Evolutionary conservation across 92 coral and sea anemone genomes (phyloP), one percentile per base, ranked within the genome.

Genomic region (Phenganax subtilis): DNA sequence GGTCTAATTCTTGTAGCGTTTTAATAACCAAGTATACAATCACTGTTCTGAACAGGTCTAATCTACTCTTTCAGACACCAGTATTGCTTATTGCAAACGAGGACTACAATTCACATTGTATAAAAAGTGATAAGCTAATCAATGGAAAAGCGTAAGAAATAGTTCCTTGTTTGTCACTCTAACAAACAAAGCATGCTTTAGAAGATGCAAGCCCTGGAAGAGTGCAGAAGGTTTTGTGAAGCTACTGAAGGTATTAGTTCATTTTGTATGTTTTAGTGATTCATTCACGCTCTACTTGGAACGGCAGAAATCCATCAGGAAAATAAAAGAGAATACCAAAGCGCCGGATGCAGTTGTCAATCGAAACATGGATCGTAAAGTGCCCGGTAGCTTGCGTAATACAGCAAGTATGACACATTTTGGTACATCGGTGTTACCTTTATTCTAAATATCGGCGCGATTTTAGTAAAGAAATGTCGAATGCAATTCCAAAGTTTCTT

Each of bases 61-160:
- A 10, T 72, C 10, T 47, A 72, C 29, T 72, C 54, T 74, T 76
- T 57, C 70, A 76, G 81, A 51, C 81, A 68, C 83, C 83, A 6
- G 53, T 79, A 52, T 73, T 79, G 14, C 54, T 79, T 8, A 15
- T 79, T 30, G 51, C 83, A 28, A 16, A 64, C 57, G 62, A 44
- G 9, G 83, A 63, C 28, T 11, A 2, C 28, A 77, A 20, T 28
- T 58, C 74, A 51, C 11, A 52, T 10, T 60, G 63, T 28, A n/a
- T 64, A 11, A 79, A 12, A 79, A 3, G 55, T 0, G 83, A 79
- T 4, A 30, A 58, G n/a, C 25, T 59, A 25, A 14, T 14, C 16
- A 55, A 37, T 6, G 58, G 27, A 12, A 53, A 6, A 73, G 44
- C 60, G 77, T 73, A 73, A n/a, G 58, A 12, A 68, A 51, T 30